A percentile compares a stretch with the other conserved stretches of the same genome.
Conservation (phyloP, 2,797 vertebrate genomes). For the Syncerus caffer region DNA sequence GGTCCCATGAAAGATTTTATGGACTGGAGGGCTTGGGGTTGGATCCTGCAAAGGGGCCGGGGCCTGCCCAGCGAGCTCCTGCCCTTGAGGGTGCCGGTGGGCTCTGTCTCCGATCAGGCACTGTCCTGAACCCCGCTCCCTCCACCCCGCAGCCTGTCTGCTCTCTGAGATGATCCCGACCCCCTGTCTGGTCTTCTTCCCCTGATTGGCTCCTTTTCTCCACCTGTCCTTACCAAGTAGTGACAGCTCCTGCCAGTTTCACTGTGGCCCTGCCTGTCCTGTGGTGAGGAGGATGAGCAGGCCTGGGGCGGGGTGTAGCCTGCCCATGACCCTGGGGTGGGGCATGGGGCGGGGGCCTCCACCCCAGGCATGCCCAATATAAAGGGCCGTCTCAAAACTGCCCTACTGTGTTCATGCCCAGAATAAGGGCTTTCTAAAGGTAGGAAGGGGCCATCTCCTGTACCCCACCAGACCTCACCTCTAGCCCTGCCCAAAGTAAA, state of each 20-base stretch:
- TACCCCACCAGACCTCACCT: neutral
- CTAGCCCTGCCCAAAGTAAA: neutral
- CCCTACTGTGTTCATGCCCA: neutral
- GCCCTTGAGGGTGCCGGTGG: neutral
- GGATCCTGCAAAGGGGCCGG: neutral
- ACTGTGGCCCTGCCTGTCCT: neutral
- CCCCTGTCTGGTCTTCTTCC: neutral
- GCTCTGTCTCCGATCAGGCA: too few relatives aligned
- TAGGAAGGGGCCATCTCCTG: neutral
- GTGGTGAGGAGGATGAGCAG: neutral
- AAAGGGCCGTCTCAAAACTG: neutral
- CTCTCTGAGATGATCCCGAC: neutral
- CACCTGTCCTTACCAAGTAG: neutral
- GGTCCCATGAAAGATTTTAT: neutral
- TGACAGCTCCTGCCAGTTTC: neutral
- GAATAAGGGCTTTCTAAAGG: neutral
- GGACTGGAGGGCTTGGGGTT: neutral
- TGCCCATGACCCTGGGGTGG: neutral
- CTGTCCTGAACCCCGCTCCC: rapidly evolving
- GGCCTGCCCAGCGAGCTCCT: neutral
- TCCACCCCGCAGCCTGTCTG: neutral
- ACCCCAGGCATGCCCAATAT: neutral
- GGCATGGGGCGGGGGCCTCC: neutral
- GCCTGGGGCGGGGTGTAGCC: neutral
- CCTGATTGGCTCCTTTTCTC: neutral